These are phyloP conservation scores for Drosophila pruinosa DNA, from an alignment of 1,140 invertebrate genomes.

Conservation along the genomic window DNA sequence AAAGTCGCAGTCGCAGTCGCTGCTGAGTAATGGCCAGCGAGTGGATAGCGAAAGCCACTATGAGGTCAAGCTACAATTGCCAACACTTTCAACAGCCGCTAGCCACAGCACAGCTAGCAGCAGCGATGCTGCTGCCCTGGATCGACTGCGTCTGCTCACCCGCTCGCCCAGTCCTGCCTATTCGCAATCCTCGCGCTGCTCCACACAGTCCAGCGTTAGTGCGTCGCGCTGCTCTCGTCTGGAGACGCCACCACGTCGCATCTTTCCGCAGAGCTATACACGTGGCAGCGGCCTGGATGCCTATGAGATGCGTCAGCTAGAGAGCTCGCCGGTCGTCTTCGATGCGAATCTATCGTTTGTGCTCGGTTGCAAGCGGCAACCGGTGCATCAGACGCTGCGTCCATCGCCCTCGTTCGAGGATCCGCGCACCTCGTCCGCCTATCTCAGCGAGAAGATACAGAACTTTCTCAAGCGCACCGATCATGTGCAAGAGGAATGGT, in stretches of 20 bases:
- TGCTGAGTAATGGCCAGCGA: slow-evolving; percentile 47
- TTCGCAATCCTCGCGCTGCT: slow-evolving; percentile 64
- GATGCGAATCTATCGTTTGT: slow-evolving; percentile 91
- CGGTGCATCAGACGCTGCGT: slow-evolving; percentile 87
- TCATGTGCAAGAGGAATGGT: slow-evolving; percentile 93
- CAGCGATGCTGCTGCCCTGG: slow-evolving; percentile 21
- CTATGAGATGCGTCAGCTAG: slow-evolving; percentile 85
- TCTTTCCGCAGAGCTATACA: slow-evolving; percentile 86
- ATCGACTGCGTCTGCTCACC: slow-evolving; percentile 57
- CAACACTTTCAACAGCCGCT: slow-evolving; percentile 61
- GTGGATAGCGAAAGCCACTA: slow-evolving; percentile 59
- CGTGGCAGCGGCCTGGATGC: slow-evolving; percentile 82
- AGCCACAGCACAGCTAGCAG: not conserved
- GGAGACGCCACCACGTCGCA: slow-evolving; percentile 84
- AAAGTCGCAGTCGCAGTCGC: slow-evolving; percentile 53
- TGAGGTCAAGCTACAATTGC: slow-evolving; percentile 74
- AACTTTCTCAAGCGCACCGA: slow-evolving; percentile 92
- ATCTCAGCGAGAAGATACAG: slow-evolving; percentile 89
- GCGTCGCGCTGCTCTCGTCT: slow-evolving; percentile 43
- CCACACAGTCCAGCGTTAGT: slow-evolving; percentile 45
- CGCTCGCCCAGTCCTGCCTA: slow-evolving; percentile 76
- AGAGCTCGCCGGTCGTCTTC: slow-evolving; percentile 90
- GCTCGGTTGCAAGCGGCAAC: slow-evolving; percentile 87
- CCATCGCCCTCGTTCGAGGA: slow-evolving; percentile 89
- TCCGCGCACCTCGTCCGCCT: slow-evolving; percentile 89